Base-by-base conservation (phyloP, 2,888 invertebrate genomes). In the Epistrophe grossulariae region DNA sequence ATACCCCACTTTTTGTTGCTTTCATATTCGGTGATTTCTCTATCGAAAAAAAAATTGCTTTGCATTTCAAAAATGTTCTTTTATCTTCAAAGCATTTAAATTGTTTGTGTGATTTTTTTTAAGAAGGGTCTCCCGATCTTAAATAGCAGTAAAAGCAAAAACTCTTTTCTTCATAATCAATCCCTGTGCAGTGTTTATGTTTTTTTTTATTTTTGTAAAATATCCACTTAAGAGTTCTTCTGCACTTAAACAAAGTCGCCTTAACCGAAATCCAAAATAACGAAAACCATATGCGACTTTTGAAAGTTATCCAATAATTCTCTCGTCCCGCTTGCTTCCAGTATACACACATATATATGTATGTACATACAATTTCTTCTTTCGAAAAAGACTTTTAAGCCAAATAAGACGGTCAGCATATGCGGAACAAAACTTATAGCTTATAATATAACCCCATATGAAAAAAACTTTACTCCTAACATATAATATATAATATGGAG, bases 241-340 rank as follows among this genome's bases (percentile, higher is more conserved):
- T 55, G 70, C 64, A 78, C 66, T 72, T 77, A 28, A 9, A 72
- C 72, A 72, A 77, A 71, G 78, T 64, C 40, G 55, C 82, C 57
- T 64, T 57, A 48, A 19, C 13, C 24, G 43, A 52, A 66, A 72
- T 68, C 66, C 35, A 55, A 82, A 73, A 85, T 85, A 68, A 76
- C 79, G 52, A 79, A 79, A 71, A 66, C 79, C 87, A 87, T 83
- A 83, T 83, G 87, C 71, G 83, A 83, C 79, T 79, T 66, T 52
- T 13, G 28, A 83, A 87, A 87, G 31, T 87, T 87, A 76, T 87
- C 87, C 83, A 87, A 87, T 87, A 87, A 87, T 79, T 87, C 83
- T 87, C 83, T 76, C 74, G 17, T 35, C 48, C 60, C 38, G 15
- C 40, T 17, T 38, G 15, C 40, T 17, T 38, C n/a, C 4, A 10